Conservation (phyloP, 2,113 vertebrate genomes). For the Catagonus wagneri region DNA sequence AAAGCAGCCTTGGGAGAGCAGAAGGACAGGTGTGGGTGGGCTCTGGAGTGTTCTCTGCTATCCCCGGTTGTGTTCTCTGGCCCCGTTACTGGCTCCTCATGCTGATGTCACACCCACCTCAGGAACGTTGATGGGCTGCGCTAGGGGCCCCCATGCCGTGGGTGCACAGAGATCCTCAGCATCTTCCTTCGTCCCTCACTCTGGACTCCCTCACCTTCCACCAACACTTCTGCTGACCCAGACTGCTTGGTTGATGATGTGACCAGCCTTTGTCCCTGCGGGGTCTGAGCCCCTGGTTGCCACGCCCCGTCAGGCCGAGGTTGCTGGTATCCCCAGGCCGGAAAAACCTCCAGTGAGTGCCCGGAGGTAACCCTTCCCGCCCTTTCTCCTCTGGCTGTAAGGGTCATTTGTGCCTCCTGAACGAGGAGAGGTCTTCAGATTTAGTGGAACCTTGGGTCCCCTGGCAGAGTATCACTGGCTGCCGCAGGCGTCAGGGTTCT, state of each 20-base stretch:
- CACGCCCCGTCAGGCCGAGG: neutral
- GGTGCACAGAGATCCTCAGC: neutral
- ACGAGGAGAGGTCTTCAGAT: neutral
- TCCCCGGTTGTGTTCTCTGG: neutral
- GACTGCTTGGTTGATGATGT: neutral
- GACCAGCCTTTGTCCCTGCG: neutral
- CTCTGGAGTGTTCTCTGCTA: neutral
- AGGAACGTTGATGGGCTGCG: neutral
- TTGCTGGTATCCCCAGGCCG: neutral
- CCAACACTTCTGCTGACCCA: neutral
- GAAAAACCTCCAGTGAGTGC: neutral
- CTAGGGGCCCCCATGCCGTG: neutral
- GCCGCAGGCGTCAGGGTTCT: neutral
- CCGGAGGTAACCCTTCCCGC: neutral
- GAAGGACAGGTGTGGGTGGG: neutral
- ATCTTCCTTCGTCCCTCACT: neutral
- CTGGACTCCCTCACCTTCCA: neutral
- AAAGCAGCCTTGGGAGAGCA: neutral
- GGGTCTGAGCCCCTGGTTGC: neutral
- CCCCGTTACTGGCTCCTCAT: neutral
- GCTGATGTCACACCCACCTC: neutral
- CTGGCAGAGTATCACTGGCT: neutral
- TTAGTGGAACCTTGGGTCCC: neutral
- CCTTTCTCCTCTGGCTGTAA: neutral
- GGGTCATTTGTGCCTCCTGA: neutral